Conservation (phyloP, 92 coral and sea anemone species). For the Zoanthus gigantus region DNA sequence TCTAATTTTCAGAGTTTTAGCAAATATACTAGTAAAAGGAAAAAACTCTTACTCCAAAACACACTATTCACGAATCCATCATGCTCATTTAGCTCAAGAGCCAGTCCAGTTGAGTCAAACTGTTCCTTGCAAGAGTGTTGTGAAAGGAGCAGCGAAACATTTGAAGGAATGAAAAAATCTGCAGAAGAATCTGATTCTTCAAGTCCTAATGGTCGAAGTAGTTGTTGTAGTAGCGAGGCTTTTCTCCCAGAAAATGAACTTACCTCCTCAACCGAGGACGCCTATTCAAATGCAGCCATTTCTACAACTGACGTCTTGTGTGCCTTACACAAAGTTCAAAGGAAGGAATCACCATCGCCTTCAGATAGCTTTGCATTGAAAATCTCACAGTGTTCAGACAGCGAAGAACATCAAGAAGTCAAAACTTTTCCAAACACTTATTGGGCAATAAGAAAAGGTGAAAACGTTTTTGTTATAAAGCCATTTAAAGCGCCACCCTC, state of each 20-base stretch:
- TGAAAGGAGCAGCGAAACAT: neutral
- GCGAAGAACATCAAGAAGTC: neutral
- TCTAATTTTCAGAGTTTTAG: neutral
- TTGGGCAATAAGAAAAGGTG: neutral
- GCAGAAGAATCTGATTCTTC: neutral
- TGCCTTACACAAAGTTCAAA: neutral
- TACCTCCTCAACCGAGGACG: neutral
- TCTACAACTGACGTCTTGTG: neutral
- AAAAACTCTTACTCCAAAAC: neutral
- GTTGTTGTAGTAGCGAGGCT: neutral
- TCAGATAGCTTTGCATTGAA: neutral
- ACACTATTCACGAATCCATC: neutral
- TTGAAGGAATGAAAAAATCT: neutral
- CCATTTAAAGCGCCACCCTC: slow-evolving; percentile 82
- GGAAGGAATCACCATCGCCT: neutral
- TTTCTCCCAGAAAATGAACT: neutral
- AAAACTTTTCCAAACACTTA: neutral
- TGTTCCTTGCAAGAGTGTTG: neutral
- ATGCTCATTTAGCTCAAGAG: neutral
- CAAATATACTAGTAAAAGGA: neutral
- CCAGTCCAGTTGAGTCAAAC: too few species aligned
- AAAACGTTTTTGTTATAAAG: slow-evolving; percentile 46
- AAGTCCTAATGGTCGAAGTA: neutral
- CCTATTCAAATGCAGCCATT: neutral
- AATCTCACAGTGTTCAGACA: neutral